A percentile compares a stretch with the other conserved stretches of the same genome.
Evolutionary conservation across 2,113 vertebrate genomes (phyloP).

Genomic region (Cervus canadensis): DNA sequence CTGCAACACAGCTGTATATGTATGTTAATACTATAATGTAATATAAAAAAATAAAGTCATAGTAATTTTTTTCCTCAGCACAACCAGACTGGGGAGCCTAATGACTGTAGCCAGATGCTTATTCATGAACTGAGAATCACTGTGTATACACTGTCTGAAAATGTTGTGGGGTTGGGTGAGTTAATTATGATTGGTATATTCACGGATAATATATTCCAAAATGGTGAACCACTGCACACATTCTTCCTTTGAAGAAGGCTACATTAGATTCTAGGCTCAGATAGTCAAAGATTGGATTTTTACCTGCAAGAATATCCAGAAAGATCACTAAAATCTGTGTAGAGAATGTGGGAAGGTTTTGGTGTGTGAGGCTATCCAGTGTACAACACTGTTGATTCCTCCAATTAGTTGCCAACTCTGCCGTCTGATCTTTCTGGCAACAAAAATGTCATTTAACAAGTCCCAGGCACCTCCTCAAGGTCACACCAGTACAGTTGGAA

Average conservation of each 20-base stretch:
- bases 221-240: background rate
- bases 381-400: background rate
- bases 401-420: background rate
- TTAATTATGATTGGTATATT: background rate
- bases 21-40: background rate
- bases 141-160: background rate
- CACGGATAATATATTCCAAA: background rate
- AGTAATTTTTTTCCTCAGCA: background rate
- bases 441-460: background rate
- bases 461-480: background rate
- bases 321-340: background rate
- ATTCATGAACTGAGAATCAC: background rate
- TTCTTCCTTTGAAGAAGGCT: background rate
- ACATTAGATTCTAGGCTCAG: background rate
- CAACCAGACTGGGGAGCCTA: background rate
- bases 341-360: background rate
- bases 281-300: background rate
- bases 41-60: constrained; percentile 4
- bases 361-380: background rate
- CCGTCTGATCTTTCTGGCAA: background rate
- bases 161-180: background rate
- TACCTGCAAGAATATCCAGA: background rate
- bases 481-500: background rate
- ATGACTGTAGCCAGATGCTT: background rate
- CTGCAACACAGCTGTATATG: background rate